Conservation (phyloP, 2,797 vertebrate species). For the Danio aesculapii region DNA sequence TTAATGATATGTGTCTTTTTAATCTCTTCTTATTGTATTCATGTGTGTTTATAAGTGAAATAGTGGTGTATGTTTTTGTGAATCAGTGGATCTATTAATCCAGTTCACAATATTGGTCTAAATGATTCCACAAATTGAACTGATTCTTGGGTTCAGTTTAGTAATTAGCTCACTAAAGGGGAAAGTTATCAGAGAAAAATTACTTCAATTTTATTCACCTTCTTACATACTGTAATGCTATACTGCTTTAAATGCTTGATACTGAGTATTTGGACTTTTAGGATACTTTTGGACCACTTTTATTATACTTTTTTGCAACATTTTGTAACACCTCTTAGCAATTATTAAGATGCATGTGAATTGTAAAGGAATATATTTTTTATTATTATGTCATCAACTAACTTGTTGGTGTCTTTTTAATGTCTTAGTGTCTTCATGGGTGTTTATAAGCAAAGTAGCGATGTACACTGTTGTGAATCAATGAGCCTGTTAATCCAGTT, state of each 20-base stretch:
- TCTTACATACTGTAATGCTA: not conserved
- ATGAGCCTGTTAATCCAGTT: not conserved
- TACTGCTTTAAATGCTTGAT: not conserved
- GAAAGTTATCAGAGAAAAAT: constrained; percentile 11
- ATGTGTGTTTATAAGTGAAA: too few species aligned
- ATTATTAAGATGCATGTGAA: too few species aligned
- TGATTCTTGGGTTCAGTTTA: not conserved
- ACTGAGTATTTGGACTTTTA: not conserved
- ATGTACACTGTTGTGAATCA: not conserved
- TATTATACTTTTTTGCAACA: too few species aligned
- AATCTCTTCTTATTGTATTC: too few species aligned
- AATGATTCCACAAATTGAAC: too few species aligned
- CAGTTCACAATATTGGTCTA: too few species aligned
- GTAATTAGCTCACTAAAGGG: not conserved
- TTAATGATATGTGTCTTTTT: too few species aligned
- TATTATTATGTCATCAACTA: not conserved
- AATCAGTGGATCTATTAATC: too few species aligned
- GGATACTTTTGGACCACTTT: too few species aligned
- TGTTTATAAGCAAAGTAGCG: not conserved
- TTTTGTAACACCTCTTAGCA: too few species aligned
- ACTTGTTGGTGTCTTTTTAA: not conserved
- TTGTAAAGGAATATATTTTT: too few species aligned
- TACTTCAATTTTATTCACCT: constrained; percentile 19
- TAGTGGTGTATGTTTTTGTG: too few species aligned
- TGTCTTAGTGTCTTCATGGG: not conserved